A percentile compares a stretch with the other conserved stretches of the same genome.
Conservation (phyloP, 2,888 invertebrate genomes). For the Amitus sp. region DNA sequence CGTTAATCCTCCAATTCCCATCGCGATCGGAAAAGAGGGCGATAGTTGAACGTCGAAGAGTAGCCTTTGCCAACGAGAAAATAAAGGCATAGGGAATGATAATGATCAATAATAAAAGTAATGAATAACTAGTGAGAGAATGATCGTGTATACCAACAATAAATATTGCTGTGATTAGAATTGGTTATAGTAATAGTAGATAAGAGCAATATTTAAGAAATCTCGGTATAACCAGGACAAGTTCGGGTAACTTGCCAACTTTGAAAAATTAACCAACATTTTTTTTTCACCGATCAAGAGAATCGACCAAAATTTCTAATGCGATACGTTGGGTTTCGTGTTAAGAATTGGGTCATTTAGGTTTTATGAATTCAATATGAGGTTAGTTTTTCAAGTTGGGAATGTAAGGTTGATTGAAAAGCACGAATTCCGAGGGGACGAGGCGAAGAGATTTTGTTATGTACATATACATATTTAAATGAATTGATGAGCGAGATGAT, state of each 20-base stretch:
- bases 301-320: too few species aligned
- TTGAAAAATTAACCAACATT: too few species aligned
- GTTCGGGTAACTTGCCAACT: too few species aligned
- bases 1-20: conserved; percentile 28
- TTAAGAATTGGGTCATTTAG: too few species aligned
- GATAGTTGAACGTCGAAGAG: conserved; percentile 14
- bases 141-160: conserved; percentile 66
- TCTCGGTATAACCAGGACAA: conserved; percentile 40
- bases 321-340: too few species aligned
- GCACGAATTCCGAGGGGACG: conserved; percentile 16
- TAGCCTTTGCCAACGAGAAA: conserved; percentile 25
- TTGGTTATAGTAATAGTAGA: conserved; percentile 63
- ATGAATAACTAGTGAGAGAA: conserved; percentile 61
- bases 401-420: conserved; percentile 16
- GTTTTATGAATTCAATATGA: too few species aligned
- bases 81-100: conserved; percentile 25
- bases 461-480: conserved; percentile 15
- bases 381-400: conserved; percentile 13
- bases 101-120: conserved; percentile 11
- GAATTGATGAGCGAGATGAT: conserved; percentile 15
- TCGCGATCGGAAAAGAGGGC: conserved; percentile 12
- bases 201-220: conserved; percentile 61
- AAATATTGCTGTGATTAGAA: conserved; percentile 67
- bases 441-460: conserved; percentile 22
- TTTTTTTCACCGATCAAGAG: too few species aligned